Conservation (phyloP, 2,888 invertebrate species). For the Cylindroiulus punctatus region DNA sequence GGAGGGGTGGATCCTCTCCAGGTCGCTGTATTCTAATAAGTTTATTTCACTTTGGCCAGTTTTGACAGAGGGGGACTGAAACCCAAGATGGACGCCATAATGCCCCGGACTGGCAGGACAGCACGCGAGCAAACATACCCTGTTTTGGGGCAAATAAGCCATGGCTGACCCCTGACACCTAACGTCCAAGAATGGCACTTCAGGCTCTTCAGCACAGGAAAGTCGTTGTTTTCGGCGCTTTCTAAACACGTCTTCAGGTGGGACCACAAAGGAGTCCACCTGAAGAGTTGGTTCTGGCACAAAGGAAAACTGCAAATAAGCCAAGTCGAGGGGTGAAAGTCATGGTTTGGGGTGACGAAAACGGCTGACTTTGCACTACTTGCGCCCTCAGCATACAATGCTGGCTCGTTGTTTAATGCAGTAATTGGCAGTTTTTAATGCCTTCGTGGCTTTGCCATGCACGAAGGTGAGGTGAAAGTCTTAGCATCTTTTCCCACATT, state of each 20-base stretch:
- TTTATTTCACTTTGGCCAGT: neutral
- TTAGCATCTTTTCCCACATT: conserved; percentile 7
- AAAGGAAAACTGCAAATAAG: conserved; percentile 44
- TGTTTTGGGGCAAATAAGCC: neutral
- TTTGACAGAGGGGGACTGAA: neutral
- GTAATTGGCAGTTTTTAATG: neutral
- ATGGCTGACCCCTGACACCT: neutral
- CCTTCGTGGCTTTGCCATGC: neutral
- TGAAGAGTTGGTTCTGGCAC: conserved; percentile 24
- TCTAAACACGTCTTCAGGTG: conserved; percentile 48
- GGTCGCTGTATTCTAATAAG: neutral
- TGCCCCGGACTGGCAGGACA: neutral
- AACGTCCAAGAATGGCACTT: conserved; percentile 6
- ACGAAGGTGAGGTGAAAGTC: neutral
- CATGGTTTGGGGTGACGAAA: neutral
- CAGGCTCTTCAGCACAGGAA: neutral
- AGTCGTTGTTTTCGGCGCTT: conserved; percentile 49
- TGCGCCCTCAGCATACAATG: neutral
- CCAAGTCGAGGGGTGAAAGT: neutral
- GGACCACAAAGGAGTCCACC: neutral
- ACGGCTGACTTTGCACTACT: neutral
- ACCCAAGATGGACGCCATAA: neutral
- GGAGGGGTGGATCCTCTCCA: conserved; percentile 23
- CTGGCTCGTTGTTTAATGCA: no score
- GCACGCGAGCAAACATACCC: conserved; percentile 40